phyloP scores from a whole-genome alignment of 2,113 vertebrate species.

The Pao palembangensis region DNA sequence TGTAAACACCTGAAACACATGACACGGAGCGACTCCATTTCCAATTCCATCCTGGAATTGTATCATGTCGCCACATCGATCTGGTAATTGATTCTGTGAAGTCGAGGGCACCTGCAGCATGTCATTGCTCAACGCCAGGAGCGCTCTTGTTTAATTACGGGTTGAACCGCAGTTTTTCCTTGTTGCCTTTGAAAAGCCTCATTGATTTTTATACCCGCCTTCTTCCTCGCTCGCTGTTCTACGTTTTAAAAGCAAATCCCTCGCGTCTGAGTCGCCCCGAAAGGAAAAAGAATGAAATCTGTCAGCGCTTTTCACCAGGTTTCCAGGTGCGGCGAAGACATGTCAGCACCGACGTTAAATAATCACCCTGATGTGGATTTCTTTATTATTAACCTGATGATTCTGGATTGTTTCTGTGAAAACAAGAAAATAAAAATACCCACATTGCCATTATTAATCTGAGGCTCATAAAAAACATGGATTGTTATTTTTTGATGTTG shows the following conservation, averaged over 20 bases:
- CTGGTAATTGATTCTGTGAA: conserved; percentile 61
- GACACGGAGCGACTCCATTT: conserved; percentile 32
- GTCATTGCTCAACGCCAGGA: conserved; percentile 56
- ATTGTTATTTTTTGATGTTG: conserved; percentile 12
- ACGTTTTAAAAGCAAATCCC: conserved; percentile 62
- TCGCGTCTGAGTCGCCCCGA: conserved; percentile 51
- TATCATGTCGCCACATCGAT: conserved; percentile 65
- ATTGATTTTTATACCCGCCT: conserved; percentile 71
- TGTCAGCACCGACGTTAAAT: conserved; percentile 36
- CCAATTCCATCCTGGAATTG: conserved; percentile 59
- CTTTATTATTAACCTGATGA: conserved; percentile 10
- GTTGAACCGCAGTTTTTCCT: conserved; percentile 62
- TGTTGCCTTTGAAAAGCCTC: conserved; percentile 71
- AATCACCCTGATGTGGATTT: conserved; percentile 11
- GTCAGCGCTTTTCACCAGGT: conserved; percentile 54
- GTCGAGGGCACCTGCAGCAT: conserved; percentile 62
- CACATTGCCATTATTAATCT: conserved; percentile 37
- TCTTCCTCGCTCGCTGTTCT: conserved; percentile 55
- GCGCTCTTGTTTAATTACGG: conserved; percentile 69
- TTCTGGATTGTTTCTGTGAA: too few species aligned
- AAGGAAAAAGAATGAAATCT: conserved; percentile 60
- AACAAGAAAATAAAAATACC: conserved; percentile 10
- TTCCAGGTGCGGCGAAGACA: conserved; percentile 57
- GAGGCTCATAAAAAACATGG: conserved; percentile 44
- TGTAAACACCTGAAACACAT: conserved; percentile 53